These are phyloP conservation scores for Ceyx cyanopectus DNA, from an alignment of 2,113 vertebrate genomes.

Conservation along the genomic window DNA sequence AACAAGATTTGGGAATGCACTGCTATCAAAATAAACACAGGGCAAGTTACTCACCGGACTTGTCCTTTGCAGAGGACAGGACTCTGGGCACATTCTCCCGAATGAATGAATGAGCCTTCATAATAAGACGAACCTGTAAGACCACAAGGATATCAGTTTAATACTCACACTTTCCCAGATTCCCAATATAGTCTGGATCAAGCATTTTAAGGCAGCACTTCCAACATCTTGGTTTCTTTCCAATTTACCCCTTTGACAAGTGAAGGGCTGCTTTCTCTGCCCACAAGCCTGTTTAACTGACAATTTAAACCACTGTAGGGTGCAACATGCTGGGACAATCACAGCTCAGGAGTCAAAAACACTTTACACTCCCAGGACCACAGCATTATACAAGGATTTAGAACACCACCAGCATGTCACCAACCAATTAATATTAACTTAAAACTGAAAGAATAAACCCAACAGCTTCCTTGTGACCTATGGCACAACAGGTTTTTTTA, in stretches of 20 bases:
- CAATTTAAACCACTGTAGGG: background rate
- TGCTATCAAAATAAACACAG: background rate
- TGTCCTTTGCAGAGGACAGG: slow-evolving; percentile 78
- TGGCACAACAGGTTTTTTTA: background rate
- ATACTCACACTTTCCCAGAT: background rate
- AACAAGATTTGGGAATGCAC: background rate
- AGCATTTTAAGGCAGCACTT: background rate
- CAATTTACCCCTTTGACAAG: background rate
- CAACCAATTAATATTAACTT: background rate
- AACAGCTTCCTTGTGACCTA: background rate
- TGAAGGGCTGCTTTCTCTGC: background rate
- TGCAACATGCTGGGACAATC: background rate
- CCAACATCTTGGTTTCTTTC: background rate
- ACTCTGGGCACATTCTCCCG: slow-evolving; percentile 91
- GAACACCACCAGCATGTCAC: background rate
- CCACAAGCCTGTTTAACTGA: background rate
- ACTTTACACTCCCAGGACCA: background rate
- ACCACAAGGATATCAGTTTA: background rate
- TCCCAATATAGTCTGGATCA: background rate
- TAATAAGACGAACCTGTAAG: slow-evolving; percentile 89
- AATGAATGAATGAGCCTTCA: slow-evolving; percentile 93
- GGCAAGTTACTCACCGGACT: slow-evolving; percentile 79
- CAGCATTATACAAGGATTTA: background rate
- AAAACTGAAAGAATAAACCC: background rate
- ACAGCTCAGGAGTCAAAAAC: background rate